Evolutionary conservation across 2,888 invertebrate genomes (phyloP).

Genomic region (Drosophila siamana): DNA sequence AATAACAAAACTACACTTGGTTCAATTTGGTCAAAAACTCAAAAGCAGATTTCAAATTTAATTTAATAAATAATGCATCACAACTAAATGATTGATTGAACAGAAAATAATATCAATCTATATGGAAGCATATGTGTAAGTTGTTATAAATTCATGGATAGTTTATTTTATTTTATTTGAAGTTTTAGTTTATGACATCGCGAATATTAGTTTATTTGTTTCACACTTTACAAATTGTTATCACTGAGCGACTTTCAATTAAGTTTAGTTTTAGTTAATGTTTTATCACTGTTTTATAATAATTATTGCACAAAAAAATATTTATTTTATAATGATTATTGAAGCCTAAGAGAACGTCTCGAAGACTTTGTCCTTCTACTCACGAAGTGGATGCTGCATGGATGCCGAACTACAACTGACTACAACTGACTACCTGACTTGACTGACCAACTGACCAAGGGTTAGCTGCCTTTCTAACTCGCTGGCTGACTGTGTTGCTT

Average conservation of each 20-base stretch:
- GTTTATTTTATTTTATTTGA: neutral
- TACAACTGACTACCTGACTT: constrained; percentile 57
- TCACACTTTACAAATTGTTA: constrained; percentile 3
- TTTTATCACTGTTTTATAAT: constrained; percentile 2
- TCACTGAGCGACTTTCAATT: neutral
- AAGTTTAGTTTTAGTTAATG: neutral
- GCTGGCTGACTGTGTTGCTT: constrained; percentile 30
- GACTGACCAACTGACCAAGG: constrained; percentile 66
- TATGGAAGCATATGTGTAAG: neutral
- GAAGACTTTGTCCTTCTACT: constrained; percentile 32
- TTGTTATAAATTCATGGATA: neutral
- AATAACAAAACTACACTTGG: neutral
- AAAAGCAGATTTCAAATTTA: neutral
- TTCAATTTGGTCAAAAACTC: neutral
- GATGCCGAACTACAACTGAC: constrained; percentile 55
- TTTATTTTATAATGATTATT: neutral
- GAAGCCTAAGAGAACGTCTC: constrained; percentile 2
- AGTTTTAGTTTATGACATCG: neutral
- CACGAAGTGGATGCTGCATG: constrained; percentile 47
- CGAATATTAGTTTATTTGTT: neutral
- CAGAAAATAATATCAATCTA: neutral
- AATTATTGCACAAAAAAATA: neutral
- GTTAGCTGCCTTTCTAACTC: constrained; percentile 16
- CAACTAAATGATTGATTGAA: too few relatives aligned
- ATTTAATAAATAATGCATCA: too few relatives aligned